Evolutionary conservation across 2,888 invertebrate species (phyloP).

Genomic region (Unio pictorum): DNA sequence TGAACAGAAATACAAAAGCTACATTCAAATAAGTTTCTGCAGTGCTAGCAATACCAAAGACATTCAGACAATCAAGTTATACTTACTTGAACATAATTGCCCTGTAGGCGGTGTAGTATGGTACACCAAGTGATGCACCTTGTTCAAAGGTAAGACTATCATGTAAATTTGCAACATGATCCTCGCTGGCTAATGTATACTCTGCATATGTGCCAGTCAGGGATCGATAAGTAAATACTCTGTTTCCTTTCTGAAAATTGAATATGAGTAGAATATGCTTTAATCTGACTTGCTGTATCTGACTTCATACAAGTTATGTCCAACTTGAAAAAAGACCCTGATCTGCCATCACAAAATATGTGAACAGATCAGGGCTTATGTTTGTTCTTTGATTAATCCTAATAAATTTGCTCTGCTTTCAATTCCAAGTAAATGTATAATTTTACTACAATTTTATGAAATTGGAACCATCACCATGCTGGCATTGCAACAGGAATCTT

Average conservation of each 20-base stretch:
- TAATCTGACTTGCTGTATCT: neutral
- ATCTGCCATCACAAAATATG: no score
- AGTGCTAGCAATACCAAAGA: neutral
- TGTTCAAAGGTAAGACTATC: constrained; percentile 72
- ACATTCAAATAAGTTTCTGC: no score
- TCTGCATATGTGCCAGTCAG: constrained; percentile 73
- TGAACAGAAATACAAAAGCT: no score
- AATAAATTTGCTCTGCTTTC: no score
- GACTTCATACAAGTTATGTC: no score
- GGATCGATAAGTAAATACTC: constrained; percentile 68
- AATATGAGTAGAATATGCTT: neutral
- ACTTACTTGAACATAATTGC: constrained; percentile 73
- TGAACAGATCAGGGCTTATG: no score
- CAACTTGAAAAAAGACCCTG: no score
- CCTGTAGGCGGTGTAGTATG: constrained; percentile 76
- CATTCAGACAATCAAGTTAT: neutral
- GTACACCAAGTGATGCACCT: constrained; percentile 75
- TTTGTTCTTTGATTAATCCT: no score
- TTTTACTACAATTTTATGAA: no score
- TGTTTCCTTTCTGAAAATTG: constrained; percentile 69
- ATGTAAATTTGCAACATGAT: constrained; percentile 68
- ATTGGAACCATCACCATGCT: no score
- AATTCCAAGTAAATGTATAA: no score
- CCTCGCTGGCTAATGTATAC: constrained; percentile 68
- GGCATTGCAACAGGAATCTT: no score